Evolutionary conservation across 2,797 vertebrate species (phyloP).

Genomic region (Poecile montanus): DNA sequence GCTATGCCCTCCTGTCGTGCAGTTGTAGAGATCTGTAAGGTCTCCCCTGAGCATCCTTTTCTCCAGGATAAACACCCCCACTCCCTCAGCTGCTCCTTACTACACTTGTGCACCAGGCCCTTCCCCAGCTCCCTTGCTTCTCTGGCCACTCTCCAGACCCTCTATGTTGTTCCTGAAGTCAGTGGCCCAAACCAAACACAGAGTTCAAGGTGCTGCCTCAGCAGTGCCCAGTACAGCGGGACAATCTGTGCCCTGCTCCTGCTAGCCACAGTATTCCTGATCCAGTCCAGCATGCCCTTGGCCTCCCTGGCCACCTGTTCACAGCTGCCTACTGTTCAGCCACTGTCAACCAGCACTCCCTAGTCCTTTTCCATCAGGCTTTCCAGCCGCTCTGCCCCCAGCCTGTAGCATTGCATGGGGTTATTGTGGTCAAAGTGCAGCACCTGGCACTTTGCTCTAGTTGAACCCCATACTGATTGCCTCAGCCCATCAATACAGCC

Average conservation of each 20-base stretch:
- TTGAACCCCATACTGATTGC: not conserved
- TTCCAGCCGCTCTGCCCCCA: not conserved
- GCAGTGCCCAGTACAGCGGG: not conserved
- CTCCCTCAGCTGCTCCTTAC: not conserved
- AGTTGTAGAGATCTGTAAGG: not conserved
- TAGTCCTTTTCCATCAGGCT: not conserved
- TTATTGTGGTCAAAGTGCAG: not conserved
- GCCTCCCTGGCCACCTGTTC: not conserved
- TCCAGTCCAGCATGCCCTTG: not conserved
- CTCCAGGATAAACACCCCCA: not conserved
- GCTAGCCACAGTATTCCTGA: not conserved
- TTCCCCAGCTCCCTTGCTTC: not conserved
- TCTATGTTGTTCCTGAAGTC: not conserved
- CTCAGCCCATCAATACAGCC: not conserved
- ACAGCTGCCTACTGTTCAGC: not conserved
- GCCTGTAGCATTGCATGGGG: fast-evolving
- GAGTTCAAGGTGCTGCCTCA: not conserved
- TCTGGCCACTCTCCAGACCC: not conserved
- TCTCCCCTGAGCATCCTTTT: not conserved
- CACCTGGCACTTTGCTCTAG: not conserved
- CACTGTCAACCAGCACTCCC: fast-evolving
- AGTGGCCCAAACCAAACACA: not conserved
- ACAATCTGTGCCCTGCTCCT: not conserved
- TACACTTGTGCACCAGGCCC: not conserved
- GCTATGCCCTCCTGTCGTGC: not conserved